These are phyloP conservation scores for Magallana gigas DNA, from an alignment of 1,140 invertebrate genomes.

Conservation along the genomic window DNA sequence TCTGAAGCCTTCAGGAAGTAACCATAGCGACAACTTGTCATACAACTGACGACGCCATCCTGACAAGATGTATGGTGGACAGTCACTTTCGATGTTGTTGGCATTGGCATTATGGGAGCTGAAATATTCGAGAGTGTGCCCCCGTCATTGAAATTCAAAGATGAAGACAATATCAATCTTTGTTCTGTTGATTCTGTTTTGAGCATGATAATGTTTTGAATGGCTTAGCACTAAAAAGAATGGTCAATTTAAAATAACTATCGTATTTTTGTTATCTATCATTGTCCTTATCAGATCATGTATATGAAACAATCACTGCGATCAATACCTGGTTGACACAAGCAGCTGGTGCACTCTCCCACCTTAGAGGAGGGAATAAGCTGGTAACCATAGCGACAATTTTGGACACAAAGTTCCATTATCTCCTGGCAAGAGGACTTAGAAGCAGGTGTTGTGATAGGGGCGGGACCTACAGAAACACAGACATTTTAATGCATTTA, in stretches of 20 bases:
- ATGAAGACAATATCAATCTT: too few species aligned
- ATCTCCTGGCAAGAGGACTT: constrained; percentile 41
- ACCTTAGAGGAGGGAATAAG: neutral
- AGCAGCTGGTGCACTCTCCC: constrained; percentile 44
- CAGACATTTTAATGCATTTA: neutral
- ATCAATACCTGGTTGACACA: constrained; percentile 48
- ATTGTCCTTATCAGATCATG: too few species aligned
- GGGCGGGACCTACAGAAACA: neutral
- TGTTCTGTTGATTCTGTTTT: too few species aligned
- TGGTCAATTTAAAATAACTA: too few species aligned
- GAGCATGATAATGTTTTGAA: too few species aligned
- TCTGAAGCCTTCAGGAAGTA: constrained; percentile 32
- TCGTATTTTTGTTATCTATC: too few species aligned
- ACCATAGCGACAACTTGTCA: constrained; percentile 47
- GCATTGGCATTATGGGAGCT: neutral
- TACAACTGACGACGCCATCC: constrained; percentile 41
- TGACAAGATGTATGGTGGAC: constrained; percentile 37
- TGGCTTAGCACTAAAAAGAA: too few species aligned
- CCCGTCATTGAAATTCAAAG: too few species aligned
- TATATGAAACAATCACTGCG: too few species aligned
- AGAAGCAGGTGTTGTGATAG: neutral
- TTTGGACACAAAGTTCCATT: constrained; percentile 34
- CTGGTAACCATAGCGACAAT: constrained; percentile 53
- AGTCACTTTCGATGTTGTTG: neutral
- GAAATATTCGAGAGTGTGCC: neutral